A percentile compares a stretch with the other conserved stretches of the same genome.
These are phyloP conservation scores for Drosophila subpulchrella DNA, from an alignment of 1,140 invertebrate species.

Conservation along the genomic window DNA sequence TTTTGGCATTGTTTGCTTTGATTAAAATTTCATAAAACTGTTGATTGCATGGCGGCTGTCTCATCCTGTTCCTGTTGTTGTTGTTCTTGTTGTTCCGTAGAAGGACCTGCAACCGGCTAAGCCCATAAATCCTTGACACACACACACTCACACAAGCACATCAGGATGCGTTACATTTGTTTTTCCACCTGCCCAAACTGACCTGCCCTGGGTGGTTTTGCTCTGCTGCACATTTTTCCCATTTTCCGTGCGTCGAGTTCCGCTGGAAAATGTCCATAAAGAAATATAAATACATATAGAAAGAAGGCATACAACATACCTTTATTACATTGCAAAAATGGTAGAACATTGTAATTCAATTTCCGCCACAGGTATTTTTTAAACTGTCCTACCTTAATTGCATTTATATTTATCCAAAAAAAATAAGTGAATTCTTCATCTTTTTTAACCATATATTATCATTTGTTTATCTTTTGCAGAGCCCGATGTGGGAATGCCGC, in stretches of 20 bases:
- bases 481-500: constrained; percentile 96
- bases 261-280: constrained; percentile 7
- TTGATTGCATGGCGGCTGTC: constrained; percentile 38
- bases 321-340: constrained; percentile 19
- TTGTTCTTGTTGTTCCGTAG: constrained; percentile 10
- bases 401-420: background rate
- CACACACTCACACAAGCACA: constrained; percentile 7
- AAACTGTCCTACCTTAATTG: background rate
- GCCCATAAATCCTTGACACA: constrained; percentile 41
- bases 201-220: constrained; percentile 15
- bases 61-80: constrained; percentile 4
- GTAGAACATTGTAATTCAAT: constrained; percentile 40
- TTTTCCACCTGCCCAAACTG: constrained; percentile 27
- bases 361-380: constrained; percentile 1
- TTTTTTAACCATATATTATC: background rate
- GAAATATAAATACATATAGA: constrained; percentile 4
- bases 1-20: constrained; percentile 37
- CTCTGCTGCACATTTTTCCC: constrained; percentile 42
- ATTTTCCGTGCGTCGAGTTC: constrained; percentile 28
- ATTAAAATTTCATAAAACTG: constrained; percentile 61
- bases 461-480: constrained; percentile 86
- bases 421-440: background rate
- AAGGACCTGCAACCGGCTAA: constrained; percentile 10
- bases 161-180: constrained; percentile 37
- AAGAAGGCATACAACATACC: background rate